Base-by-base conservation (phyloP, 2,888 invertebrate genomes). In the Eilema griseolum region DNA sequence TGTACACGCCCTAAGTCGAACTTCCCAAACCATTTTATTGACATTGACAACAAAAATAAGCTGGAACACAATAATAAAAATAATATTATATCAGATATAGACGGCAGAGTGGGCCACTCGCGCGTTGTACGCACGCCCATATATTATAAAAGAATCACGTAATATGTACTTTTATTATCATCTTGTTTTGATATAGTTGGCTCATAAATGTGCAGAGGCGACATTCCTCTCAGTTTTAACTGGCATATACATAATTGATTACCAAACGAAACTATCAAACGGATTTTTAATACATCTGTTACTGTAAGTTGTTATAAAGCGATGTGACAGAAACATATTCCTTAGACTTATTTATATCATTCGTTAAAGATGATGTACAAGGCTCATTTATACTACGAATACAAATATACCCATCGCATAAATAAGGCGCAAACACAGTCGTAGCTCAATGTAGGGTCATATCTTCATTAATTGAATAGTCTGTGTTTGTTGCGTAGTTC, bases 11-110 rank as follows among this genome's bases (percentile, higher is more conserved):
- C 66, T 74, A 76, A 73, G 46, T n/a, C 67, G 73, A 74, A 80
- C 74, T 77, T 78, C 72, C 74, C 71, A 73, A 76, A 75, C 77
- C 71, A 75, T 82, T 81, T 84, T 81, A 85, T 84, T 86, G 85
- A 85, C 88, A 89, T 87, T 88, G 86, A 84, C 78, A 80, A 78
- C 86, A 72, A 87, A 88, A 88, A 88, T 88, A 88, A 83, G 80
- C 78, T 70, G 75, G 74, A 83, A 85, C 83, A 87, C 84, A 87
- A 87, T 86, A 77, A 81, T 86, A 85, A 84, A 86, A 86, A 84
- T 85, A 85, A 81, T 82, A 75, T 78, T 72, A 80, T 73, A 78
- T 84, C 73, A 77, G 75, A 80, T 82, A 81, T 80, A 83, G 73
- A 76, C 70, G 69, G 65, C 62, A 67, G 57, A 26, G 72, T 73